phyloP scores from a whole-genome alignment of 2,888 invertebrate genomes.

The Ormyrus pomaceus region DNA sequence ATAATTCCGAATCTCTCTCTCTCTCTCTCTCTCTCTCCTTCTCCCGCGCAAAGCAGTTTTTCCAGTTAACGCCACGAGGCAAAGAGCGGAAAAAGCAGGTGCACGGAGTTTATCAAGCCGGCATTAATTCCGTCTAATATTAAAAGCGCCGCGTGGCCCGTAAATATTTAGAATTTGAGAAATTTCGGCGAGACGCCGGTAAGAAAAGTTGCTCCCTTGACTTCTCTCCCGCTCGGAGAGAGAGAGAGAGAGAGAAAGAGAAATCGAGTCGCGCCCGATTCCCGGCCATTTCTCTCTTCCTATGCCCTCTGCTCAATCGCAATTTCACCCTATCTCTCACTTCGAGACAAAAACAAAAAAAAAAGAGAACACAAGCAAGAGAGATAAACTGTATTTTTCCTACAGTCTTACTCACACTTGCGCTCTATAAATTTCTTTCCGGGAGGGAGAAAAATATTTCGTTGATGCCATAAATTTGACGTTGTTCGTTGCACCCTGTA shows the following conservation, averaged over 20 bases:
- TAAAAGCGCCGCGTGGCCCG: conserved; percentile 37
- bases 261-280: too few species aligned
- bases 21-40: neutral
- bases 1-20: conserved; percentile 32
- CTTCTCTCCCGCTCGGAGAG: too few species aligned
- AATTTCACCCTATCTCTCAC: too few species aligned
- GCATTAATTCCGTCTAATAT: conserved; percentile 47
- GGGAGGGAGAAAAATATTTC: too few species aligned
- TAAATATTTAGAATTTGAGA: conserved; percentile 51
- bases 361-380: neutral
- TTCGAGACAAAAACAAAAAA: neutral
- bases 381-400: too few species aligned
- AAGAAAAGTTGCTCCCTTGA: conserved; percentile 1
- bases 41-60: neutral
- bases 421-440: too few species aligned
- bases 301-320: too few species aligned
- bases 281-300: too few species aligned
- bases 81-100: conserved; percentile 18
- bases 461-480: too few species aligned
- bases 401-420: too few species aligned
- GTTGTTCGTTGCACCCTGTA: too few species aligned
- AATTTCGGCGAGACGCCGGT: conserved; percentile 24
- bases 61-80: conserved; percentile 1
- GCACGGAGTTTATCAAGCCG: conserved; percentile 50
- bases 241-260: too few species aligned